phyloP scores from a whole-genome alignment of 2,113 vertebrate genomes.

The Phalacrocorax carbo region DNA sequence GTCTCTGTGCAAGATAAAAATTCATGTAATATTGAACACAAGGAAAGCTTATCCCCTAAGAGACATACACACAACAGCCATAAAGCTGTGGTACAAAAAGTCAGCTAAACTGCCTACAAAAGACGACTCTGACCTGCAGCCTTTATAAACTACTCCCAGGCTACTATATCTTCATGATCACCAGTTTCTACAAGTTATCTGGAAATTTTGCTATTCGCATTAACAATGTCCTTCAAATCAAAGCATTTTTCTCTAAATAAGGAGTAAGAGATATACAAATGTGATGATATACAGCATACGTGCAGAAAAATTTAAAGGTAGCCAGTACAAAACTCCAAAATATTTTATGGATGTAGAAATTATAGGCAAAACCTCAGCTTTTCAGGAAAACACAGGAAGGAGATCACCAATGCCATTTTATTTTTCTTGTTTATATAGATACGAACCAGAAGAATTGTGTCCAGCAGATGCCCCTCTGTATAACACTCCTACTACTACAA shows the following conservation, averaged over 20 bases:
- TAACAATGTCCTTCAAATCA: background rate
- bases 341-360: background rate
- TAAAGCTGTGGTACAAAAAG: background rate
- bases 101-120: background rate
- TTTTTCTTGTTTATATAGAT: background rate
- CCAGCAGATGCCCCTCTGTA: background rate
- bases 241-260: background rate
- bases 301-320: background rate
- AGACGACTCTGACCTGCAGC: background rate
- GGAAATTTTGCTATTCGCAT: background rate
- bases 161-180: background rate
- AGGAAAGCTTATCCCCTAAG: background rate
- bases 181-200: background rate
- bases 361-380: background rate
- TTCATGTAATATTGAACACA: background rate
- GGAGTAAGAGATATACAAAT: background rate
- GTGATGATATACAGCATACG: background rate
- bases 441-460: background rate
- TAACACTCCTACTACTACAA: background rate
- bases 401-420: background rate
- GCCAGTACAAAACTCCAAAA: background rate
- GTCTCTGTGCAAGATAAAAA: background rate
- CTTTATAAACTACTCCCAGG: background rate
- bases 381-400: background rate
- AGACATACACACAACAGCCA: background rate